Evolutionary conservation across 2,888 invertebrate genomes (phyloP), one percentile per base, ranked within the genome.

Genomic region (Allacma fusca): DNA sequence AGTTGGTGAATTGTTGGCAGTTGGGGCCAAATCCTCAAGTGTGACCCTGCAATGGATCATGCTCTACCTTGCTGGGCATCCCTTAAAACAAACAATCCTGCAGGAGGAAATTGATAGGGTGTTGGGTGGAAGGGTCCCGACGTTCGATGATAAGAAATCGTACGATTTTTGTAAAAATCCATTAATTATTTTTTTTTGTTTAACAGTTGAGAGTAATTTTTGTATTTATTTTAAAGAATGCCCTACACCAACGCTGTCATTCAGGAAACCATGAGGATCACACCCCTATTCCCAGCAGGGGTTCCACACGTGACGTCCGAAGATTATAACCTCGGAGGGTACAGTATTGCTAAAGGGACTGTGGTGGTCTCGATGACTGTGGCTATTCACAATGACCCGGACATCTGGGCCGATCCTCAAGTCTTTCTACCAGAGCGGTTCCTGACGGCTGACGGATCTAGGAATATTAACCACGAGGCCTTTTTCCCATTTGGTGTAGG

Each of bases 41-140:
- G 44, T 57, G 2, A 57, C 57, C 1, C 28, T 72, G 1, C 29
- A 28, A 1, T 68, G 69, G 69, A 23, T 43, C 4, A 1, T 59
- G 16, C 62, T 72, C 21, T 72, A 62, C 19, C 2, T 72, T 21
- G 59, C 72, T 7, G 29, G 29, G 12, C n/a, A 72, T 13, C 72
- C 57, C 13, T 21, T 62, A 1, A 34, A 21, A 5, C 72, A 72
- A 34, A 0, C 16, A 21, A n/a, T 57, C 7, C 13, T 72, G 1
- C 72, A 72, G 19, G 13, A 62, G 5, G 72, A 72, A 72, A 34
- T 72, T 29, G 72, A 72, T n/a, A 21, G 7, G 1, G 72, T 72
- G 26, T 21, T 72, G 23, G 50, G 34, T 7, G 23, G 59, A 9
- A 21, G 21, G 19, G n/a, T 72, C 23, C 62, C 72, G 9, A 2